Evolutionary conservation across 2,888 invertebrate genomes (phyloP).

Genomic region (Cotesia congregata): DNA sequence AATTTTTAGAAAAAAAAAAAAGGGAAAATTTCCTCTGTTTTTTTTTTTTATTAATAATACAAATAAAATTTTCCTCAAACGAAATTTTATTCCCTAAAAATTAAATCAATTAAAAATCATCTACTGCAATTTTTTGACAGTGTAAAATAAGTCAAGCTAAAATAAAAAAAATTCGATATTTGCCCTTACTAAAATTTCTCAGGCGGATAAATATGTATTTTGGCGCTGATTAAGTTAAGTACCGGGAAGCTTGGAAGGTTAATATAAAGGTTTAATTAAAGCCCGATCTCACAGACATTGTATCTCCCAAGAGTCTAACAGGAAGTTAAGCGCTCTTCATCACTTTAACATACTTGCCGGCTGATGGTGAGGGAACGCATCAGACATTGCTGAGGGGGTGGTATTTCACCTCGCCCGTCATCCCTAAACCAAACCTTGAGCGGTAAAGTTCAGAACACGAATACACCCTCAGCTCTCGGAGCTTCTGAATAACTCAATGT

Average conservation of each 20-base stretch:
- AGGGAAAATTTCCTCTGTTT: too few species aligned
- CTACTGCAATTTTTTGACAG: too few species aligned
- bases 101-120: too few species aligned
- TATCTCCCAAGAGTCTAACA: slow-evolving; percentile 11
- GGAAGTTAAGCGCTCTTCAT: slow-evolving; percentile 20
- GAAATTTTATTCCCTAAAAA: too few species aligned
- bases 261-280: slow-evolving; percentile 18
- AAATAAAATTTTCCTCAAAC: too few species aligned
- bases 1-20: too few species aligned
- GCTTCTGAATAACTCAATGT: slow-evolving; percentile 4
- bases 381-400: slow-evolving; percentile 20
- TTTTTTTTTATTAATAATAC: too few species aligned
- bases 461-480: not conserved
- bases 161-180: too few species aligned
- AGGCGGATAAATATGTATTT: not conserved
- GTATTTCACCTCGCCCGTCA: not conserved
- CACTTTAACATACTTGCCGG: slow-evolving; percentile 15
- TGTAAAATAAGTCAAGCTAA: too few species aligned
- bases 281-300: not conserved
- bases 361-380: slow-evolving; percentile 23
- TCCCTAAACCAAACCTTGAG: not conserved
- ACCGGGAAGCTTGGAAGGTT: not conserved
- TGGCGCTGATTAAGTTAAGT: not conserved
- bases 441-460: not conserved
- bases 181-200: too few species aligned